Base-by-base conservation (phyloP, 2,113 vertebrate genomes). In the Riparia riparia region DNA sequence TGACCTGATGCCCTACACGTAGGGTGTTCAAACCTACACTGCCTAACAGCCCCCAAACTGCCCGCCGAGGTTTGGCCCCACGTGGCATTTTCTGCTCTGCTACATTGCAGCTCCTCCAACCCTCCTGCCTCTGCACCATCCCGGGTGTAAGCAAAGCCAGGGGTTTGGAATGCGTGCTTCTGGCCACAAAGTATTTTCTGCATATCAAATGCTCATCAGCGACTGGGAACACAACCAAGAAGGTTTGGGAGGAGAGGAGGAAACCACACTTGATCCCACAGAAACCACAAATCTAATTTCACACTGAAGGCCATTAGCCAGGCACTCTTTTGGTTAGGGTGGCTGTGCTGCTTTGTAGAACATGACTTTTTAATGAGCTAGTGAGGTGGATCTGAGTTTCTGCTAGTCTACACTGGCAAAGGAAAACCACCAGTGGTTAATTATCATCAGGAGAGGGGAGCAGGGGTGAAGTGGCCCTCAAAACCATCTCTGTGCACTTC, bases 141-240 rank as follows among this genome's bases (percentile, higher is more conserved):
- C 11, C 0, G 0, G 54, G 41, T 0, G 0, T 1, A 20, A 14
- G 69, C 24, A 86, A 70, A 37, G 16, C 24, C 51, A 28, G 28
- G 15, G 26, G 1, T 32, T 54, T 53, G 70, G n/a, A 64, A 78
- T 74, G n/a, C 1, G 12, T 0, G 0, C 17, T 26, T 42, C 44
- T 82, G 37, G 28, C 20, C 1, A 0, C 41, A 31, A 63, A 76
- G 44, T 24, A 6, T 63, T 39, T 37, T 76, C 51, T 64, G 57
- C 63, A 34, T 58, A 45, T 37, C 22, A 82, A 45, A 50, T 28
- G 69, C 54, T 90, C 42, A 22, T 63, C 64, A 39, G 71, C 0
- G 1, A 47, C 15, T 56, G 82, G 73, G 70, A 89, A 68, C 18
- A 12, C 42, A 82, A 77, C 25, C 60, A 63, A 63, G 57, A 53